Evolutionary conservation across 2,797 vertebrate species (phyloP).

Genomic region (Cuniculus paca): DNA sequence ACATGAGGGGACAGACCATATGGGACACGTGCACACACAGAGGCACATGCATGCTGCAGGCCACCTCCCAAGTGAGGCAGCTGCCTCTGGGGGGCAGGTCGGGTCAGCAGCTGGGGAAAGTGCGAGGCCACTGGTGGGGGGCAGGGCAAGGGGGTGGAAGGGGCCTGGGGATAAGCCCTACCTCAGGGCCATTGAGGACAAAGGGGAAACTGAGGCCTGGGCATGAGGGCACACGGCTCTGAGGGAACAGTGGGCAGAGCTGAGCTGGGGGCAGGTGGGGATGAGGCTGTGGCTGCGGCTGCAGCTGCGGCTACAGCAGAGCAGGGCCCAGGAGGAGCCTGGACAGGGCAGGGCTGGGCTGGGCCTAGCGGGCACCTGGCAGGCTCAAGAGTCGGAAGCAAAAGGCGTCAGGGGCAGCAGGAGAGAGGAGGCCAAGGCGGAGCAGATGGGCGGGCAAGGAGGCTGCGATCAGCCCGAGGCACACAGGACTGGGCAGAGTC

Average conservation of each 20-base stretch:
- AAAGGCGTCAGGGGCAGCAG: not conserved
- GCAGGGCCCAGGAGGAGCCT: not conserved
- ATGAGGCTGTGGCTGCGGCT: too few relatives aligned
- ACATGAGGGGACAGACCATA: too few relatives aligned
- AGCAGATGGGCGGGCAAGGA: not conserved
- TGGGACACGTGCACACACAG: too few relatives aligned
- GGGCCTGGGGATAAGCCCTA: not conserved
- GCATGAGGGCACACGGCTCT: not conserved
- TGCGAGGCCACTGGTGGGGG: not conserved
- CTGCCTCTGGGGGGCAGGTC: slow-evolving; percentile 60
- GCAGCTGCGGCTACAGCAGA: not conserved
- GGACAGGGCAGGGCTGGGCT: not conserved
- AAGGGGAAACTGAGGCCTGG: slow-evolving; percentile 57
- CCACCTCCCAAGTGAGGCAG: slow-evolving; percentile 18
- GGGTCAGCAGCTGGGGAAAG: slow-evolving; percentile 67
- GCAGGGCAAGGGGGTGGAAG: not conserved
- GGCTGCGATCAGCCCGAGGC: not conserved
- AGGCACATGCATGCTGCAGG: not conserved
- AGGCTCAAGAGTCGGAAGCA: too few relatives aligned
- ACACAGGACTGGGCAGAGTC: not conserved
- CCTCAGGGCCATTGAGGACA: not conserved
- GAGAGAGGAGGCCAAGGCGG: not conserved
- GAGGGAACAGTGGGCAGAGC: not conserved
- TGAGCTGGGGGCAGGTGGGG: not conserved
- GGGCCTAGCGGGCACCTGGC: not conserved